Base-by-base conservation (phyloP, 2,113 vertebrate genomes). In the Ammospiza nelsoni region DNA sequence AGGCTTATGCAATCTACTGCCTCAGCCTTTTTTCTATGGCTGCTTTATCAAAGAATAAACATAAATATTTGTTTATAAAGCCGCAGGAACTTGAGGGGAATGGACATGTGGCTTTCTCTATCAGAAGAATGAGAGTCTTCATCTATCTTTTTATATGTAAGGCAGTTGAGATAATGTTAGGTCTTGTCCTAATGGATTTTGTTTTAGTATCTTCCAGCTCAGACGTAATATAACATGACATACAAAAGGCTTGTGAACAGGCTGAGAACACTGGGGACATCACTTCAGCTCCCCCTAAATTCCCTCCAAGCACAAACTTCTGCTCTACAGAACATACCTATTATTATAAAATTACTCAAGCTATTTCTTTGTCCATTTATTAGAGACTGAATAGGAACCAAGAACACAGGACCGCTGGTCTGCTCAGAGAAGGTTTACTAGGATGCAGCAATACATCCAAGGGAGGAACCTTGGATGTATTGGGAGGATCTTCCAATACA, bases 111-210 rank as follows among this genome's bases (percentile, higher is more conserved):
- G 57, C 49, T 93, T 92, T 89, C 78, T 66, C 75, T 85, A 46
- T 57, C 17, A 76, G 73, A 95, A 91, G 82, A 93, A 92, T 69
- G 25, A 94, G 24, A 57, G 51, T 80, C 66, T 74, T 89, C 72
- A 85, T 95, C 79, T 65, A 63, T 84, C 77, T 81, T 95, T 94
- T 91, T 91, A 49, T 84, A 77, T 21, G 22, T 71, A 84, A 88
- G 89, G 65, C 74, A 93, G 72, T n/a, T 87, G 81, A 90, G 92
- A 78, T 69, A 96, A 94, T 85, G 68, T 93, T 89, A 95, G 46
- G 79, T 67, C 91, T 91, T 92, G 84, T 94, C 92, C 90, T 96
- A 97, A 95, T 97, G 95, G 92, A 95, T 92, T 97, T 87, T 87
- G 73, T 29, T 96, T 95, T 84, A 95, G 20, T 86, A 67, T 80